Base-by-base conservation (phyloP, 2,888 invertebrate genomes). In the Zele albiditarsus region DNA sequence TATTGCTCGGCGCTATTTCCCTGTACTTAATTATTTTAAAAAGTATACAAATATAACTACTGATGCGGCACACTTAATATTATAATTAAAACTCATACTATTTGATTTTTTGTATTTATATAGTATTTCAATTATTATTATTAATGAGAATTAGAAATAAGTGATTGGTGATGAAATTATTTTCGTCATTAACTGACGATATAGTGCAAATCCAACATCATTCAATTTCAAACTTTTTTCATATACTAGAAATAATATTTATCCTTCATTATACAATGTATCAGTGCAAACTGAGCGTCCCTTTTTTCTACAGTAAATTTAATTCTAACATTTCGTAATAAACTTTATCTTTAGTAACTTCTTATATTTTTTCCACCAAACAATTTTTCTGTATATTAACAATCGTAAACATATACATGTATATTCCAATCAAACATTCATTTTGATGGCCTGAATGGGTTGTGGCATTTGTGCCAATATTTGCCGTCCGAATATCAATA, bases 401-500 rank as follows among this genome's bases (percentile, higher is more conserved):
- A 42, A 42, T 65, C 20, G 6, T 28, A 63, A 33, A n/a, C 38
- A 42, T 33, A 38, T 23, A 57, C n/a, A 23, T 42, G 3, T 27
- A n/a, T 70, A 31, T 31, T 38, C 60, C 23, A 38, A 14, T 70
- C n/a, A 6, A 42, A 27, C 42, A 58, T 33, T 57, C 53, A 58
- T 58, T 20, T 14, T 33, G 20, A 33, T 63, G 42, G 58, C 28
- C 60, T 38, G 27, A 71, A 62, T 72, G 25, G 6, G 2, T 25
- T 28, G 27, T 53, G 27, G 33, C 53, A 60, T 14, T 63, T 60
- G 12, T 38, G 71, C 75, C 69, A 67, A 81, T 77, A 53, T 72
- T 77, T 72, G 78, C 83, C 85, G 85, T 85, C 84, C 82, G 82
- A 76, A 78, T 70, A 68, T 53, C 25, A 53, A 53, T 53, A 31